phyloP scores from a whole-genome alignment of 2,888 invertebrate genomes.

The Ophraella communa region DNA sequence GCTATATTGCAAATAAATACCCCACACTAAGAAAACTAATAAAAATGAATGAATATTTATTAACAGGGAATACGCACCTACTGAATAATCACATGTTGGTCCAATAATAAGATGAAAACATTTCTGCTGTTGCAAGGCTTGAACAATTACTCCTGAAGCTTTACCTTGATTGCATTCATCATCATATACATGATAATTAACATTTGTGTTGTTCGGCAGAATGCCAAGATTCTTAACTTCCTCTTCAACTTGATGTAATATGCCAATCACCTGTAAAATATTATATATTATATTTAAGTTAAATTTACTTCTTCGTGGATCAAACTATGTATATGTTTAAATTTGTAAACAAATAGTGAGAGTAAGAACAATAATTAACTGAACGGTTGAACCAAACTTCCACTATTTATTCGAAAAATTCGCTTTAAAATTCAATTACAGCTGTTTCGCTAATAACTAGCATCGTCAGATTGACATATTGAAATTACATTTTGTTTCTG shows the following conservation, averaged over 20 bases:
- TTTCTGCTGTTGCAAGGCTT: slow-evolving; percentile 66
- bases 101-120: slow-evolving; percentile 83
- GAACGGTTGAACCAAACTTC: too few species aligned
- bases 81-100: slow-evolving; percentile 80
- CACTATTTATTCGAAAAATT: too few species aligned
- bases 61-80: slow-evolving; percentile 67
- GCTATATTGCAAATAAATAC: too few species aligned
- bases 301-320: too few species aligned
- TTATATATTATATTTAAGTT: background rate
- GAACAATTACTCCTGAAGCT: slow-evolving; percentile 75
- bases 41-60: background rate
- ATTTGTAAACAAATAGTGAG: too few species aligned
- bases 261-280: slow-evolving; percentile 65
- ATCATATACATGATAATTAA: slow-evolving; percentile 70
- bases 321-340: too few species aligned
- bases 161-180: slow-evolving; percentile 77
- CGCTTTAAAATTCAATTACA: too few species aligned
- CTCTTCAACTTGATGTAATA: slow-evolving; percentile 68
- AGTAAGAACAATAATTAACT: too few species aligned
- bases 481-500: too few species aligned
- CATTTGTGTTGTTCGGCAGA: slow-evolving; percentile 66
- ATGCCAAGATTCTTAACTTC: slow-evolving; percentile 62
- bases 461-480: too few species aligned
- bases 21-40: too few species aligned
- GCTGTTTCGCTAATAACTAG: too few species aligned